Evolutionary conservation across 2,888 invertebrate genomes (phyloP), one percentile per base, ranked within the genome.

Genomic region (Podotricha telesiphe): DNA sequence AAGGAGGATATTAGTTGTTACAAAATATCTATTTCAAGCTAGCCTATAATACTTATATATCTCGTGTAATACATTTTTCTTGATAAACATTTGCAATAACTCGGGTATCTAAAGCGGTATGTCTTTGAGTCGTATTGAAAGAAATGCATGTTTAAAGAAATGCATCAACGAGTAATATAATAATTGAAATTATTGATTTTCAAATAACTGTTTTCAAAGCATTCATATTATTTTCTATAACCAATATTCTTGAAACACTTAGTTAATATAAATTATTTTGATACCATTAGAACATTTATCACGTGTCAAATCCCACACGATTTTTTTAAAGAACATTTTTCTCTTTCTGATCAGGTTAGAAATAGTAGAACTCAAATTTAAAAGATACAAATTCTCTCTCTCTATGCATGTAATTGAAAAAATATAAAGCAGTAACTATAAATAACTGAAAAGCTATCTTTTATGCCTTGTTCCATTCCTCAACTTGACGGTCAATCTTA

Each of bases 401-500:
- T 13, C 11, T 50, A 5, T 20, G 13, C 15, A 1, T 22, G 11
- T 1, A 5, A 13, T 13, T 50, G n/a, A 50, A 50, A 22, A 48
- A 20, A 5, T 50, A 50, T 20, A 28, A 28, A 6, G 3, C 20
- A 17, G 7, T 48, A 10, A 1, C 13, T 3, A 42, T 13, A 42
- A 42, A 13, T n/a, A 20, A 10, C 15, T 28, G 17, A 28, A 59
- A 53, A 53, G 53, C 65, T 37, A 2, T 47, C 45, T 58, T 63
- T 61, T 47, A 40, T 61, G 37, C 13, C 51, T 53, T 63, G 20
- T 19, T 37, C 50, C 58, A 58, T 65, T 22, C 19, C 13, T 28
- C 20, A 19, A 51, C 20, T 42, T 47, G 34, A n/a, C 50, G 58
- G 70, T 66, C 65, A 68, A 48, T 68, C 62, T 67, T 40, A 74